phyloP scores from a whole-genome alignment of 2,113 vertebrate species.

The Bagarius yarrelli region DNA sequence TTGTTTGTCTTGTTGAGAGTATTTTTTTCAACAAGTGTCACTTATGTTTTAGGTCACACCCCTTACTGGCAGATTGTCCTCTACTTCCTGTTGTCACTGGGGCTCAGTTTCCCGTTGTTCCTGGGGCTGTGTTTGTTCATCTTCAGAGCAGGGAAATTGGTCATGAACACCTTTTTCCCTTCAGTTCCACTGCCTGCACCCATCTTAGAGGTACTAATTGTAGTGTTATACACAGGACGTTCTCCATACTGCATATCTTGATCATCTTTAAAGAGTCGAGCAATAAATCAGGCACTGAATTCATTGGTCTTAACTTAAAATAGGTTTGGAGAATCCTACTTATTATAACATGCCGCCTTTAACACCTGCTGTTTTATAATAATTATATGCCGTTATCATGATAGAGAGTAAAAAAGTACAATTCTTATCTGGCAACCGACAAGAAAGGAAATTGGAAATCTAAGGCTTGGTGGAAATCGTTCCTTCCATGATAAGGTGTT shows the following conservation, averaged over 20 bases:
- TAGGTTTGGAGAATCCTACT: no score
- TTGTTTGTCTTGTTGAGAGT: not conserved
- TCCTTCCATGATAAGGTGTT: no score
- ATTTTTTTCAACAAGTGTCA: not conserved
- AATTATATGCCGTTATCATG: no score
- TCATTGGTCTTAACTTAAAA: no score
- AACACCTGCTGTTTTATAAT: no score
- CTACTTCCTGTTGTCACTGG: slow-evolving; percentile 58
- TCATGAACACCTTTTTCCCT: slow-evolving; percentile 56
- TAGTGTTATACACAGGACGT: not conserved
- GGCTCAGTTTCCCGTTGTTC: slow-evolving; percentile 46
- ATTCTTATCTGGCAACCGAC: no score
- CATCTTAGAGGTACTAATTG: slow-evolving; percentile 59
- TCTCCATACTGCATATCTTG: not conserved
- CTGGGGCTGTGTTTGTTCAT: slow-evolving; percentile 6
- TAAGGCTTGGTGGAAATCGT: no score
- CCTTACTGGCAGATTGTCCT: slow-evolving; percentile 57
- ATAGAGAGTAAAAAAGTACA: no score
- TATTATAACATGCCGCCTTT: no score
- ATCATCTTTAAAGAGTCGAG: not conserved
- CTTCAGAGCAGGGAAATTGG: slow-evolving; percentile 24
- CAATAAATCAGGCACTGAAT: not conserved
- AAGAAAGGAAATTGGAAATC: no score
- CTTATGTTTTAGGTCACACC: slow-evolving; percentile 49
- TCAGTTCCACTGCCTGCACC: slow-evolving; percentile 48